Percentiles rank a stretch among this genome's conserved stretches.
Evolutionary conservation across 2,888 invertebrate species (phyloP).

Genomic region (Andrena trimmerana): DNA sequence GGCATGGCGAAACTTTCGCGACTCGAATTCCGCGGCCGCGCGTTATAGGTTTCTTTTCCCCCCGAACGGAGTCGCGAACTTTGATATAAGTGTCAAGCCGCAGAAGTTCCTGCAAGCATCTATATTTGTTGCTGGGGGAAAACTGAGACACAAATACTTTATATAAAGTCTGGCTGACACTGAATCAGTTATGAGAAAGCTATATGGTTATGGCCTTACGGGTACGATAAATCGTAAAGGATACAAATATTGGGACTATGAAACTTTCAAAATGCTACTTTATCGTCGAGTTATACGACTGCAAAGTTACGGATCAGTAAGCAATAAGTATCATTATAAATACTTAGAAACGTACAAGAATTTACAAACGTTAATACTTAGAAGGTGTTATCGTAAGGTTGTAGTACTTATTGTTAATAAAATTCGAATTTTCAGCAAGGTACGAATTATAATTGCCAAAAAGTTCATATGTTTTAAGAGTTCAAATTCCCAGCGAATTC

Average conservation of each 20-base stretch:
- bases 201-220: not conserved
- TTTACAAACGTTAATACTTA: too few relatives aligned
- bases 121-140: slow-evolving; percentile 35
- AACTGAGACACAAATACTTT: slow-evolving; percentile 9
- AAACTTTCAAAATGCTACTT: not conserved
- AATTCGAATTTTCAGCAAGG: too few relatives aligned
- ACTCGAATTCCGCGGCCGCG: slow-evolving; percentile 32
- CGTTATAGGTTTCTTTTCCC: slow-evolving; percentile 34
- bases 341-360: too few relatives aligned
- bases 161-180: slow-evolving; percentile 5
- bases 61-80: slow-evolving; percentile 21
- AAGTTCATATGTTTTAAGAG: too few relatives aligned
- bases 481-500: too few relatives aligned
- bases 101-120: slow-evolving; percentile 26
- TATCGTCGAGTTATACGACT: too few relatives aligned
- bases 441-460: too few relatives aligned
- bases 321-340: too few relatives aligned
- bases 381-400: too few relatives aligned
- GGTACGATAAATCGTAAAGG: not conserved
- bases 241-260: too few relatives aligned
- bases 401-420: too few relatives aligned
- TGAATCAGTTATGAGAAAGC: not conserved
- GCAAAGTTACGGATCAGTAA: too few relatives aligned
- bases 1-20: slow-evolving; percentile 23
- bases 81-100: slow-evolving; percentile 36